Evolutionary conservation across 1,140 invertebrate species (phyloP).

Genomic region (Neotoxoptera formosana): DNA sequence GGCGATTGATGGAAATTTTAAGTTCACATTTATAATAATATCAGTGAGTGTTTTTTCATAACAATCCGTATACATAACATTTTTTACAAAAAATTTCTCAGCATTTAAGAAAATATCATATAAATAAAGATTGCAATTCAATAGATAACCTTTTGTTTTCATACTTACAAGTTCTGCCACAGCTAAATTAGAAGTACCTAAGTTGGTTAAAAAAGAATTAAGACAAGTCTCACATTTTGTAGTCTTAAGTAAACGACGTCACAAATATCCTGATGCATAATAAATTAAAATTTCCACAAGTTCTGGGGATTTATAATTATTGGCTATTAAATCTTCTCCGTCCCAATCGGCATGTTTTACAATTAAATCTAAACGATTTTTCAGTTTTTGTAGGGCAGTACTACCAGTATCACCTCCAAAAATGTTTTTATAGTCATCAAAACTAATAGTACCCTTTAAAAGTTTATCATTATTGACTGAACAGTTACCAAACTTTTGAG

Average conservation of each 20-base stretch:
- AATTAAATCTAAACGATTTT: slow-evolving; percentile 14
- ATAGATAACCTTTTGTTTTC: neutral
- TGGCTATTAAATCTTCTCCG: neutral
- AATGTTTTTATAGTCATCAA: too few relatives aligned
- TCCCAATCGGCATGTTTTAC: neutral
- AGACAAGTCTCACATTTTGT: neutral
- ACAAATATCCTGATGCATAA: neutral
- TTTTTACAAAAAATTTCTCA: neutral
- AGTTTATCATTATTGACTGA: too few relatives aligned
- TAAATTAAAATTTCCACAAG: neutral
- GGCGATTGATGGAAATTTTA: neutral
- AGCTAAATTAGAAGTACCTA: neutral
- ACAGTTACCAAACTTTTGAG: too few relatives aligned
- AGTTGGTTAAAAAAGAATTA: neutral
- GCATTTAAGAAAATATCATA: too few relatives aligned
- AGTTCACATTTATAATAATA: neutral
- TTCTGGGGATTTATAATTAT: neutral
- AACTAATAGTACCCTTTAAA: too few relatives aligned
- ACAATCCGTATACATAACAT: neutral
- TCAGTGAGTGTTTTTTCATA: neutral
- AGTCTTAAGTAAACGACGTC: neutral
- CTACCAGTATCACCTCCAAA: neutral
- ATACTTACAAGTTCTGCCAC: neutral
- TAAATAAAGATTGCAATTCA: too few relatives aligned
- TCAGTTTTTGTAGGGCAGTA: neutral